phyloP scores from a whole-genome alignment of 2,113 vertebrate genomes.

The Machaerirhynchus nigripectus region DNA sequence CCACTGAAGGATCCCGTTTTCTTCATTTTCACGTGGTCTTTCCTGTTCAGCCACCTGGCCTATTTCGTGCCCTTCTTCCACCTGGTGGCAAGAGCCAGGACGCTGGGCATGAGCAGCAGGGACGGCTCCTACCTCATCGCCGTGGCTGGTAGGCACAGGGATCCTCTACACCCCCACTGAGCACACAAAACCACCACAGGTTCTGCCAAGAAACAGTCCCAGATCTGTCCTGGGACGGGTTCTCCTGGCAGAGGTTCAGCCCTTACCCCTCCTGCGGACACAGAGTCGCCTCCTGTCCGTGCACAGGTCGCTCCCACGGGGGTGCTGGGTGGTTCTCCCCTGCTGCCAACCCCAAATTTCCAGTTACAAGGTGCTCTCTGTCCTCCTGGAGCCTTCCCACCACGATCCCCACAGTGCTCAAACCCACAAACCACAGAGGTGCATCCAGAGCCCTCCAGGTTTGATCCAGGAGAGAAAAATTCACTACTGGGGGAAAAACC shows the following conservation, averaged over 20 bases:
- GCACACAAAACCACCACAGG: rapidly evolving
- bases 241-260: not conserved
- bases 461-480: not conserved
- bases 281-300: not conserved
- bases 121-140: slow-evolving; percentile 90
- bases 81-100: slow-evolving; percentile 86
- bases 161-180: rapidly evolving
- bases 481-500: rapidly evolving
- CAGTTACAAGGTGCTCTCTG: not conserved
- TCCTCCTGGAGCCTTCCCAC: not conserved
- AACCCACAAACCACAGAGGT: not conserved
- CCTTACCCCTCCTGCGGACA: not conserved
- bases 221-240: rapidly evolving
- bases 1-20: slow-evolving; percentile 88
- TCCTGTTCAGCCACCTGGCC: slow-evolving; percentile 90
- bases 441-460: not conserved
- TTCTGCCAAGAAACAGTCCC: not conserved
- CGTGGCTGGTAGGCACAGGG: slow-evolving; percentile 80
- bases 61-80: slow-evolving; percentile 92
- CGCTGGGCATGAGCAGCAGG: slow-evolving; percentile 83
- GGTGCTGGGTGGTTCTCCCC: not conserved
- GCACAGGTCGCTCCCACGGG: not conserved
- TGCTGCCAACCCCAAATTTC: not conserved
- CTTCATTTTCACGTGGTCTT: slow-evolving; percentile 89
- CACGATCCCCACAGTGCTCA: not conserved